A percentile compares a stretch with the other conserved stretches of the same genome.
Conservation (phyloP, 1,140 invertebrate genomes). For the Harpegnathos saltator region DNA sequence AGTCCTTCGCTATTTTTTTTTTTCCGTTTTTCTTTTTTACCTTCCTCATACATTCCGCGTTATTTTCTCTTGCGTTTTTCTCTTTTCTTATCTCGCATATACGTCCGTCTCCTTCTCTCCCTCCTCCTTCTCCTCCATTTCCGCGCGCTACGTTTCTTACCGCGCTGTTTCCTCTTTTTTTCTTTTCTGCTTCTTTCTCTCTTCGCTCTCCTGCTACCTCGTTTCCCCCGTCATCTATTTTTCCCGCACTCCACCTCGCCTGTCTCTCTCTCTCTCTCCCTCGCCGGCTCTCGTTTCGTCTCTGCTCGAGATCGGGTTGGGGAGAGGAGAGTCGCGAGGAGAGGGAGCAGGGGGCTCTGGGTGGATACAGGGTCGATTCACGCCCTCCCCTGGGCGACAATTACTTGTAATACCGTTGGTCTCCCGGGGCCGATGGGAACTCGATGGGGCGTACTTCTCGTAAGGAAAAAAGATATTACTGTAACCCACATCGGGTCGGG, state of each 20-base stretch:
- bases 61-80: not conserved
- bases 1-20: conserved; percentile 4
- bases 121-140: no score
- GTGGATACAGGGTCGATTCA: conserved; percentile 55
- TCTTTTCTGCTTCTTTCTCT: not conserved
- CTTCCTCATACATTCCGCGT: conserved; percentile 14
- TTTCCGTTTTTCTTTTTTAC: no score
- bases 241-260: not conserved
- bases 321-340: no score
- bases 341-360: no score
- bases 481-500: conserved; percentile 62
- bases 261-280: no score
- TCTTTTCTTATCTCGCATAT: not conserved
- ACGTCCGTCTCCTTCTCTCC: conserved; percentile 21
- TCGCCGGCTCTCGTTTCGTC: conserved; percentile 25
- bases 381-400: conserved; percentile 76
- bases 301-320: conserved; percentile 24
- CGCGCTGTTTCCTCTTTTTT: conserved; percentile 4
- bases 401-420: conserved; percentile 81
- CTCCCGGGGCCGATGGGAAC: conserved; percentile 75
- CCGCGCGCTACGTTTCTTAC: conserved; percentile 3
- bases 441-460: conserved; percentile 78
- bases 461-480: conserved; percentile 76
- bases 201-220: not conserved
- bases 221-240: conserved; percentile 18